Base-by-base conservation (phyloP, 1,140 invertebrate genomes). In the Monochamus saltuarius region DNA sequence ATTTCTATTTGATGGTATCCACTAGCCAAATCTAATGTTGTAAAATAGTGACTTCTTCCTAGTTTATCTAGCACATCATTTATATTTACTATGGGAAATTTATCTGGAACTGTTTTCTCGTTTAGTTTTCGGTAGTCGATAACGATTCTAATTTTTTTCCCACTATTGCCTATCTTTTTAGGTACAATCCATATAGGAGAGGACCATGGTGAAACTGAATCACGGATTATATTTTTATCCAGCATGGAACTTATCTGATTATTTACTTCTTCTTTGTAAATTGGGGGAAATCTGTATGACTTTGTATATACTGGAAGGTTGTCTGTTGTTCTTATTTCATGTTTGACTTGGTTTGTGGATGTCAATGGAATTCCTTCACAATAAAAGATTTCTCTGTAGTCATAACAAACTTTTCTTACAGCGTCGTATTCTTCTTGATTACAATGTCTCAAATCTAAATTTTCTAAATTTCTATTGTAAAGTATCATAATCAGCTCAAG, bases 341-440 rank as follows among this genome's bases (percentile, higher is more conserved):
- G 55, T 29, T 42, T 19, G 10, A 62, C 51, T 51, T 51, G 1
- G 51, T 58, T 58, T 3, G 60, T 58, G 46, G 50, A 51, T 19
- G 46, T 62, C 8, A 46, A 49, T 29, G 46, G 11, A 10, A 49
- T 16, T 43, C 22, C 34, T 37, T 61, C 58, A 19, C 38, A 22
- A 45, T 60, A 47, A 17, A 56, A 61, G n/a, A 61, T 61, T 7
- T 50, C 52, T 47, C 53, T 49, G 35, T 46, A 61, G 34, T 59
- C 14, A 16, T 14, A 50, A 52, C 56, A 58, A 13, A 62, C 7
- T 13, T 52, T 51, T 37, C 10, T 46, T 9, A 58, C n/a, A 19
- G 34, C 17, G n/a, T 52, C 37, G 51, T 62, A 29, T 62, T 58
- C 55, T 51, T 58, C 55, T 39, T 1, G 6, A 40, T 62, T 62